Base-by-base conservation (phyloP, 2,888 invertebrate genomes). In the Panopea generosa region DNA sequence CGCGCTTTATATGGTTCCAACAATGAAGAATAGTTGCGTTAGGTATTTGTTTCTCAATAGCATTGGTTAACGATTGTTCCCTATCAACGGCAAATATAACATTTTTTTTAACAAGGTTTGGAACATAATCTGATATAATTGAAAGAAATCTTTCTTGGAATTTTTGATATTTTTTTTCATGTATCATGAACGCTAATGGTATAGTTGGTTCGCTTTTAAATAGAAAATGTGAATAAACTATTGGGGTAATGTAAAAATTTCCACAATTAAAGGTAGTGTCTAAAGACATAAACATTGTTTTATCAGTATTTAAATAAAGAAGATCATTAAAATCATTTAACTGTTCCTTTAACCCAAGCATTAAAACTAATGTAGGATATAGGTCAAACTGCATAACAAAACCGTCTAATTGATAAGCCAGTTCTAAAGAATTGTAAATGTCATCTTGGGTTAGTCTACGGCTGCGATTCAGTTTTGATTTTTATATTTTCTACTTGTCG, bases 111-210 rank as follows among this genome's bases (percentile, higher is more conserved):
- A 9, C 14, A 18, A 69, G 4, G 29, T 69, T 69, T 45, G 61
- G 69, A 61, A 60, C 52, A 27, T 60, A 26, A 24, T 61, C 53
- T 11, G 7, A n/a, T 2, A 60, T 24, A 1, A 61, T 40, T 18
- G 60, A 43, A 2, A 60, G 26, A 38, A 69, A 69, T 2, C 61
- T 60, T 53, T 69, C 61, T 7, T 69, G 60, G 22, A 55, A 53
- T 27, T 69, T 69, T 47, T 69, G 53, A 45, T 69, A 59, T 43
- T 69, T 69, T 53, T 69, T 68, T 29, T 61, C 61, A 29, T 69
- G 69, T 20, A 69, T 52, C 27, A 69, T n/a, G 45, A 69, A 61
- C 2, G 61, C 69, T 18, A 69, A 22, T 4, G 61, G 69, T 27
- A 68, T 29, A 7, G 60, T 69, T 4, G 69, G 60, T 16, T 61